These are phyloP conservation scores for Limanda limanda DNA, from an alignment of 2,113 vertebrate species.

Conservation along the genomic window DNA sequence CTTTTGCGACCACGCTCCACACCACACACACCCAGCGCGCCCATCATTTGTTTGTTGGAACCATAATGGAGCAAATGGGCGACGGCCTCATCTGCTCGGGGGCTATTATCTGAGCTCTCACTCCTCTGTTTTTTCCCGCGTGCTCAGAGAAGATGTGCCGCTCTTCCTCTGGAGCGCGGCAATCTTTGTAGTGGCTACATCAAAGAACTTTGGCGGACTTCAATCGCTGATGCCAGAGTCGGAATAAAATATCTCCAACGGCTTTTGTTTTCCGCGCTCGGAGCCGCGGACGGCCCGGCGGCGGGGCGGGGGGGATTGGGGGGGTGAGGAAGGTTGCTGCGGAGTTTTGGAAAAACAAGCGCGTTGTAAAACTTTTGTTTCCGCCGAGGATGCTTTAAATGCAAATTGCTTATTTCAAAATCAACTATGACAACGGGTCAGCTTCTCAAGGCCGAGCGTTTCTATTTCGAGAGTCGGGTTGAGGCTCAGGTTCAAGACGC, in stretches of 20 bases:
- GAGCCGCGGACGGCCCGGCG: constrained; percentile 29
- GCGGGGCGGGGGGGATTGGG: too few species aligned
- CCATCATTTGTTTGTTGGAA: constrained; percentile 64
- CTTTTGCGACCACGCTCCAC: constrained; percentile 39
- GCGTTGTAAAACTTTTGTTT: constrained; percentile 10
- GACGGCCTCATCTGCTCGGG: constrained; percentile 62
- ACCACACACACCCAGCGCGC: constrained; percentile 39
- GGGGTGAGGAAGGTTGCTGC: constrained; percentile 16
- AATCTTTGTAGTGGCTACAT: constrained; percentile 72
- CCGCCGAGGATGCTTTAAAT: constrained; percentile 15
- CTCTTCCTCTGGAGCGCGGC: constrained; percentile 60
- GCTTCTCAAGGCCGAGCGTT: constrained; percentile 30
- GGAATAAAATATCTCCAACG: constrained; percentile 59
- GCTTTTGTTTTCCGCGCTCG: constrained; percentile 56
- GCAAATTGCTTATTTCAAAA: constrained; percentile 30
- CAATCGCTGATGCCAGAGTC: constrained; percentile 61
- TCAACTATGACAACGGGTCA: constrained; percentile 11
- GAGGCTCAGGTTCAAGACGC: constrained; percentile 11
- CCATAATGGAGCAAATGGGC: constrained; percentile 69
- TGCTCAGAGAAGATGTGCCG: constrained; percentile 57
- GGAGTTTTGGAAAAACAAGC: constrained; percentile 32
- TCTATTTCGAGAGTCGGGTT: constrained; percentile 22
- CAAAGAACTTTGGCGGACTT: constrained; percentile 71
- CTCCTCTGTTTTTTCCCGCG: constrained; percentile 44
- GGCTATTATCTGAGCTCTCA: constrained; percentile 72